Percentiles rank a stretch among this genome's conserved stretches.
These are phyloP conservation scores for Orthonychiurus folsomi DNA, from an alignment of 2,888 invertebrate genomes.

Conservation along the genomic window DNA sequence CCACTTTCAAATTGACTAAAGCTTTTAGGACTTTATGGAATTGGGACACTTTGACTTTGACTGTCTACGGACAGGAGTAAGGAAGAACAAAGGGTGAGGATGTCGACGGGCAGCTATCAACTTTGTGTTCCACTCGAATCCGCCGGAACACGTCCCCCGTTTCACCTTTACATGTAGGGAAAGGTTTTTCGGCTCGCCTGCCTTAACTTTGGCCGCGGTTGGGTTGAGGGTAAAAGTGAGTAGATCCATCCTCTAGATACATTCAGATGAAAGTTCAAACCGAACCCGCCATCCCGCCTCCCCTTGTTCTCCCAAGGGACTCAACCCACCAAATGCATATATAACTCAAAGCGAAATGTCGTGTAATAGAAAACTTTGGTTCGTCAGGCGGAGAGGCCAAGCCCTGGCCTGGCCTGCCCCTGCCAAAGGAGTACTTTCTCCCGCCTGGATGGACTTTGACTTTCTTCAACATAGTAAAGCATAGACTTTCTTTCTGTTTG, in stretches of 20 bases:
- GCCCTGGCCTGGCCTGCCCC: too few relatives aligned
- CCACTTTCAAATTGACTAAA: too few relatives aligned
- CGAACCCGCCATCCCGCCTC: background rate
- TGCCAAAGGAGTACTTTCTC: background rate
- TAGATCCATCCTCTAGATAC: background rate
- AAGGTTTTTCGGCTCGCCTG: background rate
- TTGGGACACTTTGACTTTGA: too few relatives aligned
- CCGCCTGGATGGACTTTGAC: background rate
- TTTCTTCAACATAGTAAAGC: too few relatives aligned
- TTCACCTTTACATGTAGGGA: too few relatives aligned
- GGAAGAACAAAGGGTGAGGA: too few relatives aligned
- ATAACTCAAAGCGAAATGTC: constrained; percentile 1
- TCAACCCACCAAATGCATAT: background rate
- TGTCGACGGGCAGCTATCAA: too few relatives aligned
- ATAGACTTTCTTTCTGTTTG: background rate
- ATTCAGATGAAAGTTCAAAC: constrained; percentile 1
- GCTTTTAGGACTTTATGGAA: too few relatives aligned
- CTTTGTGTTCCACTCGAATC: background rate
- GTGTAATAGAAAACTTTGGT: background rate
- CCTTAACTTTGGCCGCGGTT: background rate
- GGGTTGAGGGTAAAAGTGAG: background rate
- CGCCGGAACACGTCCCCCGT: too few relatives aligned
- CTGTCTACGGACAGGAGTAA: too few relatives aligned
- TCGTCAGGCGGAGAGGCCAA: background rate
- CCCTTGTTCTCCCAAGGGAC: background rate